Base-by-base conservation (phyloP, 1,140 invertebrate genomes). In the Magallana gigas region DNA sequence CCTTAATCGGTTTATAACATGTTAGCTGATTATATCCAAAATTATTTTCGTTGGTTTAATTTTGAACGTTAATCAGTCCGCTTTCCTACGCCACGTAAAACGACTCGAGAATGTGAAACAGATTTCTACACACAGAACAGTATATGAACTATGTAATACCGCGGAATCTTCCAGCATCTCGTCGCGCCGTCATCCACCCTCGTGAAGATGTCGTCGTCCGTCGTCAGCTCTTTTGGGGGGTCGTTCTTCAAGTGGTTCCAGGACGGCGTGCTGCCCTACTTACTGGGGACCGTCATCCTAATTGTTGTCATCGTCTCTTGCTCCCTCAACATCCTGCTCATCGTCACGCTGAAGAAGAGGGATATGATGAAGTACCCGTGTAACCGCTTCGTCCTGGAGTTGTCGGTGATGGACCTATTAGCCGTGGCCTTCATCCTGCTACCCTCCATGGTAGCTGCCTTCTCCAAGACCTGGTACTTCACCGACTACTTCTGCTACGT, bases 211-310 rank as follows among this genome's bases (percentile, higher is more conserved):
- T 86, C 85, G 1, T 59, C 60, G 18, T 80, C 82, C 14, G 64
- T 87, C 8, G 85, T 84, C 12, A 58, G 58, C 59, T 71, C 82
- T 5, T 84, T 89, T 29, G 88, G 88, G 2, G 88, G 88, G 16
- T 86, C 88, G 7, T 89, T 87, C 57, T 85, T 89, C n/a, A 62
- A 76, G 8, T 89, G 88, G 88, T 89, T 89, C 29, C 85, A 86
- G 29, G 83, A 86, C 60, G 85, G 85, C 48, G 88, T 89, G 11
- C 48, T 89, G 18, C 88, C 88, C 9, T 86, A 89, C 14, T n/a
- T 89, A 48, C 16, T 86, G 3, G 83, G 82, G 4, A 81, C 85
- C 12, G 60, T 89, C 29, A 71, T 68, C 56, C 62, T 85, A 7
- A 84, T 86, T 9, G 48, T 87, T 8, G 48, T 87, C 7, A 84